Evolutionary conservation across 2,113 vertebrate genomes (phyloP), one percentile per base, ranked within the genome.

Genomic region (Nothoprocta pentlandii): DNA sequence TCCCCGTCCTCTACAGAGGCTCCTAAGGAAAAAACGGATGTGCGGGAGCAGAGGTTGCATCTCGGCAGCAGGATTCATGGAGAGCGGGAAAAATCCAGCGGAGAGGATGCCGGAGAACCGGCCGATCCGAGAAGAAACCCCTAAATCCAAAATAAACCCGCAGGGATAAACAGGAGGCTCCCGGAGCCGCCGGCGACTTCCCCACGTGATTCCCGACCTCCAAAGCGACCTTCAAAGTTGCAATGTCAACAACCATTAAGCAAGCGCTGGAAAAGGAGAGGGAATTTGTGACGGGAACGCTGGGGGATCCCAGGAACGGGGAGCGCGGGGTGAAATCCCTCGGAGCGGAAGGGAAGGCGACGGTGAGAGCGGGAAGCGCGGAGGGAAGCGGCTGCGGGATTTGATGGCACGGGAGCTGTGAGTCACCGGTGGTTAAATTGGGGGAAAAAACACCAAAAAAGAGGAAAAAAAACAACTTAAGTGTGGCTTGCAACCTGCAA

Each of bases 101-200:
- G 53, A 39, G 56, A 12, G 25, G 17, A n/a, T 12, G 8, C 46
- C 3, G 30, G 32, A 16, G 54, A 32, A 30, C 28, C 20, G 54
- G 42, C 17, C 16, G 19, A 12, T 12, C 10, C 0, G 2, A 58
- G 58, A 53, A 77, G 5, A 10, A 62, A 76, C 14, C 26, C 16
- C 16, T 20, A 16, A 8, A 28, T 3, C 10, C 14, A 4, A n/a
- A 34, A 41, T 30, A 26, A 32, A 56, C 16, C 16, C 15, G 9
- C 16, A 12, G 16, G 28, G 54, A 28, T 56, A 30, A 28, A 56
- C 8, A 39, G 28, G 54, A 56, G 16, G 9, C 54, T 63, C 20
- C 46, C 4, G 32, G 36, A 82, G 54, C 12, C 1, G 0, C 41
- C 3, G 0, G 34, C 4, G 25, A 58, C 10, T 51, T 32, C 58